These are phyloP conservation scores for Nowickia ferox DNA, from an alignment of 2,888 invertebrate species.

Conservation along the genomic window DNA sequence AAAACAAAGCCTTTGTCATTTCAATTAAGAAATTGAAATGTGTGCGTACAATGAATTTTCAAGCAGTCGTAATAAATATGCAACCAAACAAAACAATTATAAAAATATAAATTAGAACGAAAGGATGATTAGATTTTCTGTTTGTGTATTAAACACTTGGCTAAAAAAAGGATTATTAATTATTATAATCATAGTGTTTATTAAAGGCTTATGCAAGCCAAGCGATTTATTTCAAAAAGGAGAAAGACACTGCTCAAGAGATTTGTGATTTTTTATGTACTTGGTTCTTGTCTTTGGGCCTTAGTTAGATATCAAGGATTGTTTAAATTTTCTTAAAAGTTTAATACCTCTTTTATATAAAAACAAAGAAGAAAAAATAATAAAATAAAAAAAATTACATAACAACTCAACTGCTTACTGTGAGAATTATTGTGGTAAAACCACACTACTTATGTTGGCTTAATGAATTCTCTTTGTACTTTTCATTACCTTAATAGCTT, in stretches of 20 bases:
- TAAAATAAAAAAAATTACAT: neutral
- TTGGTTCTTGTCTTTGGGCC: no score
- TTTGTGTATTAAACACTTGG: neutral
- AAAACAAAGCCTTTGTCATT: conserved; percentile 17
- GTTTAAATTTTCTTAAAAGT: no score
- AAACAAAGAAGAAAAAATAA: neutral
- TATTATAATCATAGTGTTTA: neutral
- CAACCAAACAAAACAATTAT: neutral
- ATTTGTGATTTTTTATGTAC: no score
- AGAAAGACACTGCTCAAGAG: no score
- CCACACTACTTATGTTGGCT: neutral
- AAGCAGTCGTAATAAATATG: neutral
- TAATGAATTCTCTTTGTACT: neutral
- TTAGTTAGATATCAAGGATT: no score
- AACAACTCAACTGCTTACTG: conserved; percentile 11
- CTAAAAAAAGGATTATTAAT: neutral
- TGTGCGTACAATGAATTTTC: neutral
- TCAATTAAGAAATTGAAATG: conserved; percentile 34
- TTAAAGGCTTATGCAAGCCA: neutral
- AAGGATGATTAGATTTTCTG: neutral
- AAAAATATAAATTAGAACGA: conserved; percentile 25
- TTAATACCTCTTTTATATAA: no score
- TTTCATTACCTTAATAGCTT: conserved; percentile 5
- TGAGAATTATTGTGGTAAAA: neutral
- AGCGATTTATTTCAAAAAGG: neutral